These are phyloP conservation scores for Arrhamphus sclerolepis DNA, from an alignment of 2,797 vertebrate species.

Conservation along the genomic window DNA sequence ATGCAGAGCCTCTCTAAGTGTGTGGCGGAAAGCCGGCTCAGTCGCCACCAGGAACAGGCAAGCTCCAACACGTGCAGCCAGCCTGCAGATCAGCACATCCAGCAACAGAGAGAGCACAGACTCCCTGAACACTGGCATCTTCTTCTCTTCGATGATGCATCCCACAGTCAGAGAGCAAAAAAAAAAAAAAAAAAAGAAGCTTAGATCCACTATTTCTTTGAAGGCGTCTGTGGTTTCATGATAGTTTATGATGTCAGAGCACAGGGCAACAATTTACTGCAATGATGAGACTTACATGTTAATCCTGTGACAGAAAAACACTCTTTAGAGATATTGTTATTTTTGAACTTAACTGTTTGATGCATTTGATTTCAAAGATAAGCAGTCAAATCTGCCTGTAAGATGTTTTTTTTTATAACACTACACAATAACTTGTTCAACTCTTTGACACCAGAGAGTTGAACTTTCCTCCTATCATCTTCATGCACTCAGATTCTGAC, in stretches of 20 bases:
- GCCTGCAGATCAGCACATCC: conserved; percentile 68
- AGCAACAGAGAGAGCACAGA: conserved; percentile 19
- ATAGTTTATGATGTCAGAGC: conserved; percentile 20
- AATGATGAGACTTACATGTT: conserved; percentile 16
- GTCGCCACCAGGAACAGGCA: conserved; percentile 64
- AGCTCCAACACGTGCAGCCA: conserved; percentile 69
- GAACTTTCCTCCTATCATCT: conserved; percentile 2
- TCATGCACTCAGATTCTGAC: not conserved
- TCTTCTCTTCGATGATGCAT: conserved; percentile 7
- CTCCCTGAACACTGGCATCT: conserved; percentile 13
- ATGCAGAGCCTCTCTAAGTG: conserved; percentile 24
- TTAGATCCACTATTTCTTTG: not conserved
- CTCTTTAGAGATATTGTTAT: conserved; percentile 10
- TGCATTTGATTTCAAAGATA: conserved; percentile 38
- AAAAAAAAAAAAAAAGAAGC: not conserved
- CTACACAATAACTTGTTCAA: not conserved
- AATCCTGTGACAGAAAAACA: conserved; percentile 3
- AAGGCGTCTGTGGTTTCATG: conserved; percentile 6
- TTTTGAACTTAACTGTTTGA: conserved; percentile 8
- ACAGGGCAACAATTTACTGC: conserved; percentile 34
- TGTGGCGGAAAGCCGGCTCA: conserved; percentile 47
- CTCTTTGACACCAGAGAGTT: not conserved
- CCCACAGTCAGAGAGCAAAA: not conserved
- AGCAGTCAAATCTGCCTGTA: conserved; percentile 16
- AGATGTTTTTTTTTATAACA: not conserved